Evolutionary conservation across 2,888 invertebrate genomes (phyloP), one percentile per base, ranked within the genome.

Genomic region (Tenthredo distinguenda): DNA sequence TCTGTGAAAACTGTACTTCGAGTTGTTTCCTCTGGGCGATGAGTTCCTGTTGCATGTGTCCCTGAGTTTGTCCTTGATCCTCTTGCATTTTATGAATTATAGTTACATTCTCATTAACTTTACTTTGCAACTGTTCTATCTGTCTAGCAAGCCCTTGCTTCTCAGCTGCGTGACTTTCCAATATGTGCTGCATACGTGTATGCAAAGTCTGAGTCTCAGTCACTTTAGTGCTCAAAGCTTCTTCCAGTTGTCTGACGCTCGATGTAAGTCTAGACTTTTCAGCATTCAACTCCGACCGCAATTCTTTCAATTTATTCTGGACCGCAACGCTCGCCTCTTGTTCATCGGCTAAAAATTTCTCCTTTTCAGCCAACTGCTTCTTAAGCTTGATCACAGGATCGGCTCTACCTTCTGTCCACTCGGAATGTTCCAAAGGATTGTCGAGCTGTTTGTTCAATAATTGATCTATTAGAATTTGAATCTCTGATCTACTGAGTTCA

Each of bases 391-490:
- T 97, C 87, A 98, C 96, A 0, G 98, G 97, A 93, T 98, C 98
- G 79, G 97, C 96, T 82, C 97, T 96, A 68, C 97, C 97, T 96
- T 98, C 97, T 83, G 96, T 96, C 98, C 98, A 98, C 91, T 98
- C 98, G 2, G 97, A 96, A 91, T 97, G 96, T 88, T 96, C 95
- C 43, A 93, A 92, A 0, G 96, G 96, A 88, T 96, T 95, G 87
- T 96, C 96, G 93, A 97, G 96, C 93, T 98, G 98, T 92, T 98
- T 98, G 94, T 98, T 98, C 89, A 98, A 95, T 90, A 99, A 95
- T 88, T 97, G 96, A 93, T 99, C 98, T 89, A 98, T 98, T 85
- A 98, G 95, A 88, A 97, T 96, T 94, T 98, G 98, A 89, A 98
- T 97, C 94, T 99, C 98, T 86, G 96, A 96, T 89, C 97, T 97